Base-by-base conservation (phyloP, 2,113 vertebrate species). In the Sebastes schlegelii region DNA sequence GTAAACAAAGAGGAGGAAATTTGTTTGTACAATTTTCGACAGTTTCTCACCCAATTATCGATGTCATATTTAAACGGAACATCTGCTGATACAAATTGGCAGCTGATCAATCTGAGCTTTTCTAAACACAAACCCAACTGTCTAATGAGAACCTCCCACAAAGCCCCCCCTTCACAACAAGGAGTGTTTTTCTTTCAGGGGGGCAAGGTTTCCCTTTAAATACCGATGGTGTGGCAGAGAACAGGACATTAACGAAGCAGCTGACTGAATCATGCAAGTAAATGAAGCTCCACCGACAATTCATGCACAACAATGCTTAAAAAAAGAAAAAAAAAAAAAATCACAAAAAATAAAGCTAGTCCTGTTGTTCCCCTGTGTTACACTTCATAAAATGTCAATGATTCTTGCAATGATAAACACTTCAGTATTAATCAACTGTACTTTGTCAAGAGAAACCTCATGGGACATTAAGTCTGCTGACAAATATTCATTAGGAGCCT, bases 61-160 rank as follows among this genome's bases (percentile, higher is more conserved):
- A 84, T 82, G 83, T 83, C 82, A 76, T 65, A 86, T 82, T 88
- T 82, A 88, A 46, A 88, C 16, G 23, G 70, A 91, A 92, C 84
- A 91, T 90, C 88, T 91, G 90, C 82, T 68, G 82, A 89, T 77
- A 82, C 65, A 87, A 91, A 90, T 54, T 90, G 91, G 87, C 91
- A 91, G 79, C 83, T 80, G 84, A 90, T 90, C 89, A 90, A 88
- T 90, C 79, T 84, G 82, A 77, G 75, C 49, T 68, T 88, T 85
- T 70, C 70, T 75, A 69, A 34, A 86, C 78, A 82, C 71, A 86
- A 88, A 87, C 77, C 51, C 74, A 79, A 91, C 66, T 55, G 87
- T 86, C 82, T 82, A 81, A 91, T 80, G 70, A 88, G 75, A 86
- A 76, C 83, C 83, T 88, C 77, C 74, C 67, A 85, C 75, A 81